Evolutionary conservation across 1,140 invertebrate species (phyloP).

Genomic region (Eulimnadia texana): DNA sequence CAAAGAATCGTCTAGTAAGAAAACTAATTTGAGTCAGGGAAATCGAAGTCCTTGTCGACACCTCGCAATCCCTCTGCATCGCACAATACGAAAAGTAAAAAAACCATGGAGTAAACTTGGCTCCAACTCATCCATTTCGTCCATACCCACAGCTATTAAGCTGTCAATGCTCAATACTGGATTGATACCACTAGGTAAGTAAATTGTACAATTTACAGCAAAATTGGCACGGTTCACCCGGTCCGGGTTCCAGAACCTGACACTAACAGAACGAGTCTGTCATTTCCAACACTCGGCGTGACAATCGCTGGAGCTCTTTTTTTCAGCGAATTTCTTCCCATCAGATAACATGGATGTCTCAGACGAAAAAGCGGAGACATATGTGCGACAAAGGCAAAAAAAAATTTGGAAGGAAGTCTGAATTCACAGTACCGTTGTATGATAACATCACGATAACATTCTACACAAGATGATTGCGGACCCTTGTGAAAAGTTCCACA

Average conservation of each 20-base stretch:
- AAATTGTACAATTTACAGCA: too few species aligned
- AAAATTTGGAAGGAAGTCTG: too few species aligned
- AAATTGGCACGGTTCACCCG: neutral
- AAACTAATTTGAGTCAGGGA: neutral
- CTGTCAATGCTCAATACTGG: slow-evolving; percentile 81
- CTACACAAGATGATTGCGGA: too few species aligned
- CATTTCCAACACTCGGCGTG: neutral
- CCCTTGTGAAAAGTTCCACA: neutral
- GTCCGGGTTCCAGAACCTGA: too few species aligned
- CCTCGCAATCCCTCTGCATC: neutral
- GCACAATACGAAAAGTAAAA: slow-evolving; percentile 1
- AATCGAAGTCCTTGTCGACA: neutral
- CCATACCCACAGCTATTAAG: slow-evolving; percentile 75
- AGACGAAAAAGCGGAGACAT: neutral
- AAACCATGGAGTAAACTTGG: slow-evolving; percentile 37
- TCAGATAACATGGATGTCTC: neutral
- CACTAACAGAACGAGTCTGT: too few species aligned
- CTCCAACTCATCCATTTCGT: slow-evolving; percentile 51
- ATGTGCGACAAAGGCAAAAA: too few species aligned
- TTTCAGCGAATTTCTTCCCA: neutral
- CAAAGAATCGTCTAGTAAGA: neutral
- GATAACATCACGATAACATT: too few species aligned
- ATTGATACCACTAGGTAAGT: slow-evolving; percentile 61
- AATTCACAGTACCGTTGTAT: too few species aligned
- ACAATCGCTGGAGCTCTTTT: neutral